Evolutionary conservation across 2,888 invertebrate genomes (phyloP), one percentile per base, ranked within the genome.

Genomic region (Patella caerulea): DNA sequence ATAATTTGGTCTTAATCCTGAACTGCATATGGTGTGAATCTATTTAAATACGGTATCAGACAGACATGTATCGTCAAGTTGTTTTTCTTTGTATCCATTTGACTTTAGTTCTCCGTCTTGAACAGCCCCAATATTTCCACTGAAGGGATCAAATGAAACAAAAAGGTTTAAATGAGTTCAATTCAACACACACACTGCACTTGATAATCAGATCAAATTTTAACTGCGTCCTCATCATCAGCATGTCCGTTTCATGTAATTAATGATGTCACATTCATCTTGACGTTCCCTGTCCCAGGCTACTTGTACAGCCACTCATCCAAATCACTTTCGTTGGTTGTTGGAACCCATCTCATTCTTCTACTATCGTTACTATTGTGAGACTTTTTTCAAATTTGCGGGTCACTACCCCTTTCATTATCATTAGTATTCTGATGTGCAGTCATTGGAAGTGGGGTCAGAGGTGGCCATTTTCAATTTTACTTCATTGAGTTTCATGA

Each of bases 221-320:
- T 65, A 65, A 65, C 65, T 65, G 11, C 14, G 12, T 65, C 11
- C 65, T 65, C 65, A 12, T 65, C 65, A 65, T 4, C 45, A 45
- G 45, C 45, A 45, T 45, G 45, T 45, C 45, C 45, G 65, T 65
- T 65, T 19, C 65, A 34, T 34, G 69, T 72, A 75, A 75, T 75
- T 75, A 71, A 75, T 78, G 72, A 75, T 72, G 78, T 75, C 75
- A 73, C 72, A 54, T 72, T 75, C 75, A 75, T 78, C 75, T 75
- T 78, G 78, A 78, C 75, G 65, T 59, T 19, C 19, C 71, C 52
- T 78, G 78, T 78, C 78, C 72, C 72, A 75, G 55, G 78, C 78
- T 65, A 65, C 65, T 65, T 65, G 65, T 65, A 19, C 2, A 65
- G 24, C 12, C 65, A 65, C 65, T 65, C 12, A 24, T 24, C 65